Base-by-base conservation (phyloP, 2,888 invertebrate genomes). In the Synanthedon tipuliformis region DNA sequence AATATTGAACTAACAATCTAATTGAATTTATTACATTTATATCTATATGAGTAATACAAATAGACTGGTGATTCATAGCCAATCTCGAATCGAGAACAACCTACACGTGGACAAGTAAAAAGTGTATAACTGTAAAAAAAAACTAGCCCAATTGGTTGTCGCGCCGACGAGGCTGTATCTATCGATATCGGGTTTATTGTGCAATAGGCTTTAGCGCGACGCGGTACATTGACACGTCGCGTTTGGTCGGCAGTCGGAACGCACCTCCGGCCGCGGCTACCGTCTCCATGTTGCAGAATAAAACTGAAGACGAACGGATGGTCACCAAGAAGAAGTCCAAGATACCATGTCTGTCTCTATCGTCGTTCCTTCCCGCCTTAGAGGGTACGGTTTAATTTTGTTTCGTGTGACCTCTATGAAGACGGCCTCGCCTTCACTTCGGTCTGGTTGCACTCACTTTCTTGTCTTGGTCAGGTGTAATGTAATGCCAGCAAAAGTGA, bases 291-390 rank as follows among this genome's bases (percentile, higher is more conserved):
- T 81, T 86, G 69, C 81, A 83, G 64, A 81, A 68, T 64, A 82
- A 81, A 64, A 66, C 78, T 50, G 81, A 81, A 59, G 80, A 81
- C 72, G 85, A 84, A 59, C 71, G 78, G 53, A 83, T 85, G 82
- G 85, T 86, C 58, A 75, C 81, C 70, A 87, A 87, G 76, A 87
- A 86, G 81, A 85, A 85, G 65, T 81, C 79, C 53, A 86, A 84
- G 76, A 85, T 87, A 78, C 84, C 87, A 74, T 87, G 87, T 65
- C 75, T 87, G 56, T 86, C 87, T 58, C 69, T 87, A 59, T 79
- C 85, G 15, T 78, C 86, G 56, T 82, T 87, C 66, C 81, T 87
- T 56, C 87, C 87, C 63, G 84, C 84, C 54, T 64, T 87, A 67
- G 87, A 87, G 86, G 87, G 87, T 87, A 85, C 75, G 71, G 63